Evolutionary conservation across 2,888 invertebrate genomes (phyloP), one percentile per base, ranked within the genome.

Genomic region (Hanleya hanleyi): DNA sequence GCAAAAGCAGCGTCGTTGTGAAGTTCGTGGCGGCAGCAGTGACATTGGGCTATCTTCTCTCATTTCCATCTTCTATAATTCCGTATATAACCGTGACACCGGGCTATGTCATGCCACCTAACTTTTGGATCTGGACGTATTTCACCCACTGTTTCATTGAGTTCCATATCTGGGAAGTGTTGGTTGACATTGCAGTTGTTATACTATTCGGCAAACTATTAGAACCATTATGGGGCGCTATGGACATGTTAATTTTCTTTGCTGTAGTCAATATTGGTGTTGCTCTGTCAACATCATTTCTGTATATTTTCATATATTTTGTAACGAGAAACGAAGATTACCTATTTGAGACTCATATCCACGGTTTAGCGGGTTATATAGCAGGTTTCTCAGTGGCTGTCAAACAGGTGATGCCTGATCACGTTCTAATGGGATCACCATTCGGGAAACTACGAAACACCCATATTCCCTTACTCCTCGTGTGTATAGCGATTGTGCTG

Each of bases 361-460:
- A 98, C 87, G 98, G 98, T 37, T 91, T 98, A 82, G 96, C 97
- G 32, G 98, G 97, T 0, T 97, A 97, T 91, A 94, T 97, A 62
- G 92, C 92, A 79, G 94, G 96, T 18, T 96, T 98, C 61, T 94
- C 95, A 78, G 98, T 98, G 4, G 97, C 97, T 69, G 97, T 98
- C 12, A 96, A 97, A 90, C 98, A 98, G 92, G 96, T 98, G 83
- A 96, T 98, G 97, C 98, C 98, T 38, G 98, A 98, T 92, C 95
- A 97, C 91, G 94, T 98, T 79, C 93, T 98, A 86, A 93, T 97
- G 74, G 96, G 96, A 91, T 96, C 97, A 69, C 96, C 97, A 62
- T 92, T 97, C 88, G 97, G 97, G 88, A 95, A 95, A 89, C 81
- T 91, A n/a, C 84, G 91, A 62, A 96, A 96, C 90, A 93, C 96